A percentile compares a stretch with the other conserved stretches of the same genome.
phyloP scores from a whole-genome alignment of 2,113 vertebrate species.

The Heterochromis multidens region DNA sequence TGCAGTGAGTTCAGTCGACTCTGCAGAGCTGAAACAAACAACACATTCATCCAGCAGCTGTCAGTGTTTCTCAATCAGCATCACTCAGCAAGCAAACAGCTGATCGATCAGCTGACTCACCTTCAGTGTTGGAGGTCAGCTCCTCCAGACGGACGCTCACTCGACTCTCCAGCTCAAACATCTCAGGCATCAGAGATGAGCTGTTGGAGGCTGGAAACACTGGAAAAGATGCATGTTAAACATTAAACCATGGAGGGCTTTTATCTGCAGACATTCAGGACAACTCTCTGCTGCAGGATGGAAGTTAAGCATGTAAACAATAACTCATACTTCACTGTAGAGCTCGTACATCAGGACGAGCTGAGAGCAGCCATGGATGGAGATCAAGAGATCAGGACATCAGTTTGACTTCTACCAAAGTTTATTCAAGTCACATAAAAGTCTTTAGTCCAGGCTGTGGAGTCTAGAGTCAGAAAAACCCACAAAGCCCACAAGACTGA shows the following conservation, averaged over 20 bases:
- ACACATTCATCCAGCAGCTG: not conserved
- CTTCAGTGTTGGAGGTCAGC: not conserved
- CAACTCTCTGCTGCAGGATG: no score
- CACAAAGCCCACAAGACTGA: no score
- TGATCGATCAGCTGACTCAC: slow-evolving; percentile 6
- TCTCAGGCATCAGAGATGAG: not conserved
- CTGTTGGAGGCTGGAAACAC: not conserved
- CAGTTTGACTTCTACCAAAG: no score
- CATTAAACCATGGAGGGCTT: not conserved
- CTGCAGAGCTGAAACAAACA: not conserved
- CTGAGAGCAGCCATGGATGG: not conserved
- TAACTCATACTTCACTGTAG: no score
- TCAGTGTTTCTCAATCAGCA: not conserved
- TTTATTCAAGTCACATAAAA: no score
- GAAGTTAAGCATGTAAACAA: no score
- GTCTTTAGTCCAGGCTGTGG: no score
- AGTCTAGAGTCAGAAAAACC: no score
- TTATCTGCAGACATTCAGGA: not conserved
- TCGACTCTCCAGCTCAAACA: not conserved
- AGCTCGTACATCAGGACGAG: no score
- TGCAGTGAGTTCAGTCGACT: not conserved
- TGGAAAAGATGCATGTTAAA: not conserved
- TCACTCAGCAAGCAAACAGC: not conserved
- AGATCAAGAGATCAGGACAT: no score
- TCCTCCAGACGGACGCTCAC: not conserved